phyloP scores from a whole-genome alignment of 1,140 invertebrate genomes.

The Aphelinus atriplicis region DNA sequence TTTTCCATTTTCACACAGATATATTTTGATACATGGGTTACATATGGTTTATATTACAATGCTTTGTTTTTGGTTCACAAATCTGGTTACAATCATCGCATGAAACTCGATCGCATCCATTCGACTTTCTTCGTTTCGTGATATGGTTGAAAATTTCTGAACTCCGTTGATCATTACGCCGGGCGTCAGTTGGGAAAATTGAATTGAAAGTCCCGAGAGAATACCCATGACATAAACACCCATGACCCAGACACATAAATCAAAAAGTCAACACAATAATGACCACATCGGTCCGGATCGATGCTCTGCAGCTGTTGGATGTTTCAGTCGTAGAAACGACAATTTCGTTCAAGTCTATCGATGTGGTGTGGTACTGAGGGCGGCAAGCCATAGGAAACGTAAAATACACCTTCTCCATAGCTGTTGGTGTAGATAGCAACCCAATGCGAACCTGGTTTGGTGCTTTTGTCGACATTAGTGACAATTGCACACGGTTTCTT shows the following conservation, averaged over 20 bases:
- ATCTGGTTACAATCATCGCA: no score
- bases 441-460: not conserved
- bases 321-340: not conserved
- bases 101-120: no score
- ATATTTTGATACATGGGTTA: no score
- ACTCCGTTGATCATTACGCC: no score
- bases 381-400: not conserved
- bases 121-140: no score
- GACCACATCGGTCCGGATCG: not conserved
- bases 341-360: not conserved
- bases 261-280: not conserved
- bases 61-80: no score
- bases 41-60: no score
- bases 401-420: not conserved
- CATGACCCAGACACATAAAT: not conserved
- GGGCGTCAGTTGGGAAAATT: no score
- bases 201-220: no score
- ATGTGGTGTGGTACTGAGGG: not conserved
- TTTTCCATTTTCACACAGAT: no score
- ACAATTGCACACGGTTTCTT: not conserved
- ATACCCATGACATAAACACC: no score
- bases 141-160: no score
- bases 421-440: not conserved
- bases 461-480: not conserved
- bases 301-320: not conserved